Conservation (phyloP, 2,888 invertebrate species). For the Orthosia incerta region DNA sequence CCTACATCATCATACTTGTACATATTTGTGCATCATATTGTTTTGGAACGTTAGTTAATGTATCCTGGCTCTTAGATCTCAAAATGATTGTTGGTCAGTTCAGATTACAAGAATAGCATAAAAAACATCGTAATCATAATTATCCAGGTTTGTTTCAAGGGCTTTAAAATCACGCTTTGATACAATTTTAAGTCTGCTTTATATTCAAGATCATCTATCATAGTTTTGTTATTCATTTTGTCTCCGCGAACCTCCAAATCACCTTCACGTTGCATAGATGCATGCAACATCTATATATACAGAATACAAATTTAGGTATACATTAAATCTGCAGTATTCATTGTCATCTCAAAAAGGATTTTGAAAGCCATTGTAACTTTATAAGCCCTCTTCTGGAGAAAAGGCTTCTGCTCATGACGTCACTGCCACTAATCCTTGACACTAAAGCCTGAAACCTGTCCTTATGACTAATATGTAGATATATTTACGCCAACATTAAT, state of each 20-base stretch:
- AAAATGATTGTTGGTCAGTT: no score
- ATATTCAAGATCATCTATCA: constrained; percentile 2
- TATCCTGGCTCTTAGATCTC: no score
- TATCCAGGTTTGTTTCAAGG: not conserved
- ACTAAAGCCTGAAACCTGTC: constrained; percentile 62
- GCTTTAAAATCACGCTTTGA: not conserved
- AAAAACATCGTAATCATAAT: not conserved
- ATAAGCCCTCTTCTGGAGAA: constrained; percentile 9
- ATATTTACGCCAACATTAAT: constrained; percentile 51
- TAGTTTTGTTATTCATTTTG: not conserved
- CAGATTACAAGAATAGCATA: no score
- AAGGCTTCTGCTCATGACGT: constrained; percentile 45
- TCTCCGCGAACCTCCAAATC: constrained; percentile 20
- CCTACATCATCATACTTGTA: no score
- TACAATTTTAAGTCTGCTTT: not conserved
- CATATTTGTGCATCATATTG: no score
- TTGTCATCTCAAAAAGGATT: constrained; percentile 13
- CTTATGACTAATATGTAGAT: constrained; percentile 58
- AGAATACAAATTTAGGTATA: not conserved
- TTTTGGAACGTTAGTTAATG: no score
- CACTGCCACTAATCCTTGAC: constrained; percentile 62
- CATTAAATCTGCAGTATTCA: not conserved
- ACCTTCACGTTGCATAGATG: constrained; percentile 19
- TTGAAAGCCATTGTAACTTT: not conserved
- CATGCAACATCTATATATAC: not conserved